Percentiles rank a stretch among this genome's conserved stretches.
phyloP scores from a whole-genome alignment of 2,888 invertebrate genomes.

The Acrocera orbiculus region DNA sequence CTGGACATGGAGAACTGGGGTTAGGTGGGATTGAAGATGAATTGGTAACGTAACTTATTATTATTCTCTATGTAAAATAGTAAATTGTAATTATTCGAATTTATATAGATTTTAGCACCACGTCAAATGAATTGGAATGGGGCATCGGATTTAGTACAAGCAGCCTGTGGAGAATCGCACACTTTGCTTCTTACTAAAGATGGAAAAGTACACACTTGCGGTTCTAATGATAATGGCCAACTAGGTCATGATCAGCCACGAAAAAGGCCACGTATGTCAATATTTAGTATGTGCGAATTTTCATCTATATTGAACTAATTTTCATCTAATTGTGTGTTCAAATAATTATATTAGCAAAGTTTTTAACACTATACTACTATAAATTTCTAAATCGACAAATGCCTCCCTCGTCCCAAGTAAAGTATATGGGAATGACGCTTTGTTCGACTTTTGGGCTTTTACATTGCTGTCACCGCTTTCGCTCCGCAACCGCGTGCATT shows the following conservation, averaged over 20 bases:
- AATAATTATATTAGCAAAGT: no score
- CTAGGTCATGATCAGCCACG: conserved; percentile 56
- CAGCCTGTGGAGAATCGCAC: conserved; percentile 68
- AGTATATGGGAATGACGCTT: no score
- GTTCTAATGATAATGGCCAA: conserved; percentile 84
- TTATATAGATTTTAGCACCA: conserved; percentile 41
- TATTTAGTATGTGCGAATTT: conserved; percentile 42
- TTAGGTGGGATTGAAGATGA: conserved; percentile 61
- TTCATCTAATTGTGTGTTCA: no score
- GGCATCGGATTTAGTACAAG: conserved; percentile 35
- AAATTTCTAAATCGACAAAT: no score
- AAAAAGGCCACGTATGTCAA: conserved; percentile 49
- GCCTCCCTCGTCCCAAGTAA: no score
- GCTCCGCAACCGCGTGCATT: no score
- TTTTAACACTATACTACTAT: no score
- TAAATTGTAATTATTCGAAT: neutral
- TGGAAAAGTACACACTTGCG: conserved; percentile 78
- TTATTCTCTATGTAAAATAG: neutral
- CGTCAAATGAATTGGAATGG: conserved; percentile 43
- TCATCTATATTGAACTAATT: no score
- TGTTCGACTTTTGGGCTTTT: no score
- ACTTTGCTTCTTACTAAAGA: conserved; percentile 56
- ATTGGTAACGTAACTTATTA: conserved; percentile 23
- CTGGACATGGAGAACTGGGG: conserved; percentile 58
- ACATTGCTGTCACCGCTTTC: no score